phyloP scores from a whole-genome alignment of 2,888 invertebrate genomes.

The Campoplex nolae region DNA sequence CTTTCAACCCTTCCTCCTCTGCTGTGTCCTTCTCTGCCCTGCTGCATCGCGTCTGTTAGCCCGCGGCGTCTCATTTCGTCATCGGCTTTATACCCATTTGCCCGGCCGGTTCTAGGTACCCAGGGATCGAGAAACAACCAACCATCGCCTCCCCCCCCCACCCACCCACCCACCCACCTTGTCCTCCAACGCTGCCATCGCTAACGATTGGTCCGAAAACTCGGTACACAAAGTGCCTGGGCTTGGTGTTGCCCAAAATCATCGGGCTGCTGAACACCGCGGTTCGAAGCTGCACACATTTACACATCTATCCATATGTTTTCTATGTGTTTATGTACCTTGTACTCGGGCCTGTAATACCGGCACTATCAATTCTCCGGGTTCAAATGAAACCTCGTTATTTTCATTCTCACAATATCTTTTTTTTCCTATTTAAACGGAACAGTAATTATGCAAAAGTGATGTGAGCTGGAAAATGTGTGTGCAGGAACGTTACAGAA shows the following conservation, averaged over 20 bases:
- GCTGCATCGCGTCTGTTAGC: slow-evolving; percentile 68
- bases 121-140: slow-evolving; percentile 43
- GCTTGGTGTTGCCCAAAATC: slow-evolving; percentile 79
- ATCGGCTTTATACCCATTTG: slow-evolving; percentile 72
- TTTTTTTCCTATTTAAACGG: neutral
- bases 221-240: slow-evolving; percentile 63
- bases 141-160: slow-evolving; percentile 32
- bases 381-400: neutral
- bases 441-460: neutral
- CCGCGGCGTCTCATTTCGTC: slow-evolving; percentile 76
- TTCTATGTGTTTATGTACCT: neutral
- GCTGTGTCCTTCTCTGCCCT: neutral
- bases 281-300: slow-evolving; percentile 25
- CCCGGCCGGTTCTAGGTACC: slow-evolving; percentile 61
- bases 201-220: slow-evolving; percentile 73
- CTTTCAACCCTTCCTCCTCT: slow-evolving; percentile 24
- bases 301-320: slow-evolving; percentile 20
- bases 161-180: slow-evolving; percentile 19
- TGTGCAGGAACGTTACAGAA: neutral
- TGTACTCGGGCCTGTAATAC: neutral
- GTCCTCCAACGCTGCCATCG: slow-evolving; percentile 32
- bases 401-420: neutral
- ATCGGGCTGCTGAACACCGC: slow-evolving; percentile 68
- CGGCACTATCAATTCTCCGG: neutral
- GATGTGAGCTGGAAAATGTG: neutral